A percentile compares a stretch with the other conserved stretches of the same genome.
These are phyloP conservation scores for Saccopteryx leptura DNA, from an alignment of 2,113 vertebrate species.

Conservation along the genomic window DNA sequence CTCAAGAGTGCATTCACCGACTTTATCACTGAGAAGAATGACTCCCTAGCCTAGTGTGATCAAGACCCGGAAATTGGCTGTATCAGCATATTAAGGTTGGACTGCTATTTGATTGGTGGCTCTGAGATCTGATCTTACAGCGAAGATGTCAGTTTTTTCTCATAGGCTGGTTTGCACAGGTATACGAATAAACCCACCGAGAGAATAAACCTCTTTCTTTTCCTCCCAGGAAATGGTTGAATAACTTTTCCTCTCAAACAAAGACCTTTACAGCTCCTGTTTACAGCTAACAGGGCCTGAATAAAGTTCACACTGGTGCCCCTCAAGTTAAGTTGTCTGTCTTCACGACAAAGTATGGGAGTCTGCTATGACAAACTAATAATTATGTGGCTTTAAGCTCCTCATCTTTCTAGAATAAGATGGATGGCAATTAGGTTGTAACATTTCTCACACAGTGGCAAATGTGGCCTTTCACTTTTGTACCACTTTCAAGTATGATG, in stretches of 20 bases:
- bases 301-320: background rate
- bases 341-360: background rate
- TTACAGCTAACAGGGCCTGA: background rate
- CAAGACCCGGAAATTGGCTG: slow-evolving; percentile 88
- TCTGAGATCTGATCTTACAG: slow-evolving; percentile 84
- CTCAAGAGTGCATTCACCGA: slow-evolving; percentile 89
- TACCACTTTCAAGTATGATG: slow-evolving; percentile 13
- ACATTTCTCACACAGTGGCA: background rate
- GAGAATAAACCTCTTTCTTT: slow-evolving; percentile 58
- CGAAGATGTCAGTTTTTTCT: slow-evolving; percentile 65
- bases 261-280: slow-evolving; percentile 1
- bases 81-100: slow-evolving; percentile 83
- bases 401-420: background rate
- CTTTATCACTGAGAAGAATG: slow-evolving; percentile 90
- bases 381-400: background rate
- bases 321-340: background rate
- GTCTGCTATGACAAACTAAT: background rate
- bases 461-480: background rate
- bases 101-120: slow-evolving; percentile 84
- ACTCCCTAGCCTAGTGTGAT: slow-evolving; percentile 89
- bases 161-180: slow-evolving; percentile 76
- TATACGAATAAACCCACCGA: background rate
- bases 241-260: slow-evolving; percentile 19
- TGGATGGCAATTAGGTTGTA: background rate
- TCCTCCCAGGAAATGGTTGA: slow-evolving; percentile 29